phyloP scores from a whole-genome alignment of 2,888 invertebrate species.

The Campopleginae sp. region DNA sequence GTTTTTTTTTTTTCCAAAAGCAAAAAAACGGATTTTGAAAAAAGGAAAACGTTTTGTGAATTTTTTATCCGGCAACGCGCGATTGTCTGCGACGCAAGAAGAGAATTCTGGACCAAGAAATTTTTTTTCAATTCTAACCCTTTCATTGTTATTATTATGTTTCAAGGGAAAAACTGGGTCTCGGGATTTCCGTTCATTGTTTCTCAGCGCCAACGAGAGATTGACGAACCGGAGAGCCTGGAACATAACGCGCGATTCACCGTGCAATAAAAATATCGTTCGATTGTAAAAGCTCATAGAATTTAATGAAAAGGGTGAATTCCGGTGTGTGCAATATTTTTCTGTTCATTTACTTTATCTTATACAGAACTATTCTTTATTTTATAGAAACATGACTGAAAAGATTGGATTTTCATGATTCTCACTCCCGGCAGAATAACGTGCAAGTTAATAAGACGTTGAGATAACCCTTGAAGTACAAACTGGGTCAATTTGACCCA shows the following conservation, averaged over 20 bases:
- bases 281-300: neutral
- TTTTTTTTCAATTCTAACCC: constrained; percentile 6
- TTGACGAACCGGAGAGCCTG: neutral
- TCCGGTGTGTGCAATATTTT: neutral
- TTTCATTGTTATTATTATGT: neutral
- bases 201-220: neutral
- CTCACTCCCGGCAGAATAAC: too few species aligned
- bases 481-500: too few species aligned
- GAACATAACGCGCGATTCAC: neutral
- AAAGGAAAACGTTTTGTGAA: constrained; percentile 32
- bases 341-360: neutral
- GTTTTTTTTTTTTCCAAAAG: neutral
- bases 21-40: constrained; percentile 15
- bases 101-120: constrained; percentile 12
- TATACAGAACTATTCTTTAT: neutral
- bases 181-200: constrained; percentile 45
- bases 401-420: too few species aligned
- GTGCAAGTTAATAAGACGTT: too few species aligned
- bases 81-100: constrained; percentile 4
- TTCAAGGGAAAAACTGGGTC: constrained; percentile 40
- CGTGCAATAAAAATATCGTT: neutral
- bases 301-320: neutral
- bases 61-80: constrained; percentile 21
- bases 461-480: too few species aligned
- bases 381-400: too few species aligned